These are phyloP conservation scores for Metopia argyrocephala DNA, from an alignment of 2,888 invertebrate genomes.

Conservation along the genomic window DNA sequence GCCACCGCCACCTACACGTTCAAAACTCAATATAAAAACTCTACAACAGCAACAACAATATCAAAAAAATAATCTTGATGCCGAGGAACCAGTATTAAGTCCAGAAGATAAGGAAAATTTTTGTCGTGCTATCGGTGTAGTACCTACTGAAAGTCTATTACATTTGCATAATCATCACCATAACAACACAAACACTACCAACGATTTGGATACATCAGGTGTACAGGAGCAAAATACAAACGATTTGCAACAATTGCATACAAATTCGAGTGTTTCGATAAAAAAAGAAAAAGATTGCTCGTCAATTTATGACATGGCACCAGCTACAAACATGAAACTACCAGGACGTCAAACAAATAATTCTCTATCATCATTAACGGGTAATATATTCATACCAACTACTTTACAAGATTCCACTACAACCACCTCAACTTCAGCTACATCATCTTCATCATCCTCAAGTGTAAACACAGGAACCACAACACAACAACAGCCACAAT, in stretches of 20 bases:
- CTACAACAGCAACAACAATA: slow-evolving; percentile 35
- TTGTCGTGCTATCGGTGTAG: slow-evolving; percentile 72
- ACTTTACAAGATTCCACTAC: slow-evolving; percentile 66
- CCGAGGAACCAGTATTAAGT: slow-evolving; percentile 70
- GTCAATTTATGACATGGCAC: slow-evolving; percentile 74
- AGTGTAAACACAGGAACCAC: slow-evolving; percentile 1
- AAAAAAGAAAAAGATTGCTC: slow-evolving; percentile 59
- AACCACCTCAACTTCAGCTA: slow-evolving; percentile 47
- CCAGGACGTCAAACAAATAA: slow-evolving; percentile 91
- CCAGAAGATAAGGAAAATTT: slow-evolving; percentile 76
- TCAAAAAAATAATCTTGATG: slow-evolving; percentile 58
- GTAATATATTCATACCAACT: slow-evolving; percentile 87
- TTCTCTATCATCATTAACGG: slow-evolving; percentile 90
- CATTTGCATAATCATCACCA: slow-evolving; percentile 52
- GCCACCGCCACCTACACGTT: slow-evolving; percentile 18
- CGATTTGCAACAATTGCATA: slow-evolving; percentile 36
- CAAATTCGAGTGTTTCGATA: slow-evolving; percentile 25
- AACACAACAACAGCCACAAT: slow-evolving; percentile 27
- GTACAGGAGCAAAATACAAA: slow-evolving; percentile 41
- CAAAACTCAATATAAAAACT: slow-evolving; percentile 37
- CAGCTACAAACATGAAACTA: slow-evolving; percentile 77
- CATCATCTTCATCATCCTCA: slow-evolving; percentile 35
- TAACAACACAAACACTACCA: slow-evolving; percentile 58
- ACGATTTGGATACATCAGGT: slow-evolving; percentile 49
- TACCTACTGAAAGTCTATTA: slow-evolving; percentile 67